phyloP scores from a whole-genome alignment of 2,888 invertebrate genomes.

The Tiphia femorata region DNA sequence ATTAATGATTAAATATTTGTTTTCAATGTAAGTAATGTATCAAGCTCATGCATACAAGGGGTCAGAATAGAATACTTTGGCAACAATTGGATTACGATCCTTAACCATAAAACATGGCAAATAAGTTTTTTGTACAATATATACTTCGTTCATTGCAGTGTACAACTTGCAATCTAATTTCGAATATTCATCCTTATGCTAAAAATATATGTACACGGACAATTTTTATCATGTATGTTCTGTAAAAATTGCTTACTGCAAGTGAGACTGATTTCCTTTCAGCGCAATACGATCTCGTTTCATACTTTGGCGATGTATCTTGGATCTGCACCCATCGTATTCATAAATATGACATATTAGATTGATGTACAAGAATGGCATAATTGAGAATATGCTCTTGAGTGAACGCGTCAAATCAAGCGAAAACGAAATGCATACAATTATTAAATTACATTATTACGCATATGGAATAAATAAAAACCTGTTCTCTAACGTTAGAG shows the following conservation, averaged over 20 bases:
- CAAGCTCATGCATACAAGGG: not conserved
- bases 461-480: slow-evolving; percentile 25
- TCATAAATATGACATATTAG: slow-evolving; percentile 12
- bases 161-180: slow-evolving; percentile 32
- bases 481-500: slow-evolving; percentile 14
- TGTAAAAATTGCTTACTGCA: slow-evolving; percentile 26
- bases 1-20: not conserved
- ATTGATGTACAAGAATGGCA: not conserved
- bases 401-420: slow-evolving; percentile 10
- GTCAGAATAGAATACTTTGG: slow-evolving; percentile 3
- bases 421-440: slow-evolving; percentile 27
- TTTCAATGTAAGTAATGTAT: too few relatives aligned
- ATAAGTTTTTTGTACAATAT: slow-evolving; percentile 15
- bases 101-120: slow-evolving; percentile 4
- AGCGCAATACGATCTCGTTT: slow-evolving; percentile 20
- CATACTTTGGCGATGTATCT: slow-evolving; percentile 27
- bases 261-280: not conserved
- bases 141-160: slow-evolving; percentile 25
- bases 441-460: slow-evolving; percentile 36
- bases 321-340: slow-evolving; percentile 9
- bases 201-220: slow-evolving; percentile 33
- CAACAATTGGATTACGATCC: not conserved
- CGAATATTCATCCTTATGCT: slow-evolving; percentile 26
- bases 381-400: not conserved
- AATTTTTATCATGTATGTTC: slow-evolving; percentile 27